Conservation (phyloP, 2,888 invertebrate genomes). For the Heliconius hortense region DNA sequence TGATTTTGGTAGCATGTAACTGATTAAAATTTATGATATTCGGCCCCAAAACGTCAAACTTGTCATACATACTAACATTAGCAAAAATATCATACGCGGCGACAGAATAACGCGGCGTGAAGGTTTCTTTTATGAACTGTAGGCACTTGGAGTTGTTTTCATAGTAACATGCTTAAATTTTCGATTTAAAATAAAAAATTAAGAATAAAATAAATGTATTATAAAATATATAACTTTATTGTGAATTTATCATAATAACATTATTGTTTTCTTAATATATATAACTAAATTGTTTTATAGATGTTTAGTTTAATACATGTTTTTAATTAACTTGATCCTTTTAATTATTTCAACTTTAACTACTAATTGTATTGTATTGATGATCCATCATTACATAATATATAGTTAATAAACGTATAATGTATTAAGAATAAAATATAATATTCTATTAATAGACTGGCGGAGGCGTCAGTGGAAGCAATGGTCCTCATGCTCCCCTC, state of each 20-base stretch:
- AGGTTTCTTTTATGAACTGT: not conserved
- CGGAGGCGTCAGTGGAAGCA: constrained; percentile 72
- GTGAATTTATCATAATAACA: not conserved
- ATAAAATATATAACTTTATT: not conserved
- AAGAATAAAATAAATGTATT: not conserved
- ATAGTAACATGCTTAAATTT: not conserved
- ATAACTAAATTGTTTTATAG: not conserved
- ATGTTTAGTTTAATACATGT: not conserved
- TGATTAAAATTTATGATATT: constrained; percentile 11
- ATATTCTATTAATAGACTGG: constrained; percentile 65
- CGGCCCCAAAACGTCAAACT: too few relatives aligned
- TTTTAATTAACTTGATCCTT: not conserved
- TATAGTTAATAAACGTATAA: not conserved
- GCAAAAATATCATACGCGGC: not conserved
- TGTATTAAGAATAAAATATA: constrained; percentile 29
- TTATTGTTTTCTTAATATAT: not conserved
- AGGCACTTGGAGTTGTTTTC: not conserved
- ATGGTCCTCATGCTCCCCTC: constrained; percentile 77
- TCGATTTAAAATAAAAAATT: not conserved
- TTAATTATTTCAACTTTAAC: not conserved
- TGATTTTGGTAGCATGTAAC: not conserved
- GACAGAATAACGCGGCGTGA: not conserved
- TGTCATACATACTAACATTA: not conserved
- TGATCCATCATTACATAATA: not conserved
- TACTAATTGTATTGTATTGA: not conserved